Evolutionary conservation across 2,113 vertebrate species (phyloP).

Genomic region (Sceloporus tristichus): DNA sequence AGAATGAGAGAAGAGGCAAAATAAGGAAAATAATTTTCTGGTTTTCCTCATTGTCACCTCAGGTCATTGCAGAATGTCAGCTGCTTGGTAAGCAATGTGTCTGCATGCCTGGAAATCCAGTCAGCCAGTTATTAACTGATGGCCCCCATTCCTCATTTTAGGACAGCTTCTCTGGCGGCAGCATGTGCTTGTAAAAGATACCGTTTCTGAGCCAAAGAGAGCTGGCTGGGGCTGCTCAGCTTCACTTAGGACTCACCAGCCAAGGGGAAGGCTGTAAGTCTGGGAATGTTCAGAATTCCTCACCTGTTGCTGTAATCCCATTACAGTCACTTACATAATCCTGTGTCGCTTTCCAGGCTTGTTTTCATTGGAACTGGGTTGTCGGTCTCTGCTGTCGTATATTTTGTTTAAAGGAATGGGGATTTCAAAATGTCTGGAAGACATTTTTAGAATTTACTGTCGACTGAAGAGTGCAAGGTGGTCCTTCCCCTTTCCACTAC

Average conservation of each 20-base stretch:
- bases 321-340: not conserved
- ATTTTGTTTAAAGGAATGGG: not conserved
- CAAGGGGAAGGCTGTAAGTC: rapidly evolving
- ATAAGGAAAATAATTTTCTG: not conserved
- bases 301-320: not conserved
- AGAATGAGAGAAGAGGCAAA: not conserved
- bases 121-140: constrained; percentile 1
- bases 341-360: not conserved
- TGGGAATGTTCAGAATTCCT: constrained; percentile 8
- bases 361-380: not conserved
- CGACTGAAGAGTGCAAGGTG: not conserved
- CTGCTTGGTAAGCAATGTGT: not conserved
- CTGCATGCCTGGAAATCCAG: rapidly evolving
- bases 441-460: not conserved
- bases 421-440: not conserved
- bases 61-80: not conserved
- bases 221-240: constrained; percentile 3
- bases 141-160: constrained; percentile 4
- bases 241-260: not conserved
- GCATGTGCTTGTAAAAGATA: not conserved
- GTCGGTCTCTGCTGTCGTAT: not conserved
- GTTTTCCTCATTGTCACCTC: constrained; percentile 3
- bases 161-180: not conserved
- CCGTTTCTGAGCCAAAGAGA: not conserved
- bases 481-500: not conserved